Evolutionary conservation across 2,113 vertebrate genomes (phyloP).

Genomic region (Peromyscus maniculatus): DNA sequence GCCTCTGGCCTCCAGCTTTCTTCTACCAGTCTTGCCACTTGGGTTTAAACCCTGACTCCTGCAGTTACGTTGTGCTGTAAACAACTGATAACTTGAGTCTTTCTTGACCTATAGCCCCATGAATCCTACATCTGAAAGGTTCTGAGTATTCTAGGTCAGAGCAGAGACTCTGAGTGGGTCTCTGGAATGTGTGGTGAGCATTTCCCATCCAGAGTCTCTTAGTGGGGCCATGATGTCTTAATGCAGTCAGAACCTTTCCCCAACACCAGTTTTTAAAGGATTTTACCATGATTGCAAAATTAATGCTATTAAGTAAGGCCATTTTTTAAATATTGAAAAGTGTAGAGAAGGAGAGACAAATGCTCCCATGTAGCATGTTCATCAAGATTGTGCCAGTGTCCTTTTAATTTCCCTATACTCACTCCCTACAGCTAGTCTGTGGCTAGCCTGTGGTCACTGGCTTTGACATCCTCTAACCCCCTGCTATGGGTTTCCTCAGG

Average conservation of each 20-base stretch:
- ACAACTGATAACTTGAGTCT: background rate
- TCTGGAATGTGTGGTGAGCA: background rate
- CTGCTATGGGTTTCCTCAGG: background rate
- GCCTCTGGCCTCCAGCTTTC: too few species aligned
- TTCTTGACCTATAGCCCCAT: too few species aligned
- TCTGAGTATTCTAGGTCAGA: background rate
- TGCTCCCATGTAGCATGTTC: background rate
- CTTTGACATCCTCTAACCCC: background rate
- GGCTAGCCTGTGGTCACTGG: background rate
- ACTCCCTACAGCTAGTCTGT: background rate
- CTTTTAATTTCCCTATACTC: background rate
- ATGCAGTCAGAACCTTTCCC: background rate
- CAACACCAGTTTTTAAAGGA: background rate
- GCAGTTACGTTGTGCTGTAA: background rate
- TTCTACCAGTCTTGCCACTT: background rate
- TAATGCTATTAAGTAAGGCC: background rate
- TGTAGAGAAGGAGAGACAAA: background rate
- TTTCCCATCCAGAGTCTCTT: background rate
- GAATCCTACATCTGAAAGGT: background rate
- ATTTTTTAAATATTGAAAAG: background rate
- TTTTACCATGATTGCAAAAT: background rate
- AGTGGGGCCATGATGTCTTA: background rate
- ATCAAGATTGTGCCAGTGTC: background rate
- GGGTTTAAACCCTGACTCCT: background rate
- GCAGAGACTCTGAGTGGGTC: background rate